Evolutionary conservation across 2,888 invertebrate genomes (phyloP).

Genomic region (Alloplasta piceator): DNA sequence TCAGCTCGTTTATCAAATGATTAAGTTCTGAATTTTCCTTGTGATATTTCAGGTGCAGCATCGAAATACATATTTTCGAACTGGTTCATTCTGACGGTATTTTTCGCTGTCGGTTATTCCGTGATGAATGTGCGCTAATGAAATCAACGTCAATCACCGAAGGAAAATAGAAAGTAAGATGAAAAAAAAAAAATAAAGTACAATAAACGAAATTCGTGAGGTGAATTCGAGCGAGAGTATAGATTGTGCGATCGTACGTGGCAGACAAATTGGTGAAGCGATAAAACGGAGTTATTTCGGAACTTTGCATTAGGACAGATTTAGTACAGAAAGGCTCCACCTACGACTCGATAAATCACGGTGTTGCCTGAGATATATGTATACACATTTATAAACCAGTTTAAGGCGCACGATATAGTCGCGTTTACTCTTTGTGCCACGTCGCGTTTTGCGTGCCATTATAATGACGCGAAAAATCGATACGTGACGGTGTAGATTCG

Average conservation of each 20-base stretch:
- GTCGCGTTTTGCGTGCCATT: slow-evolving; percentile 24
- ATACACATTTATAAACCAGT: slow-evolving; percentile 9
- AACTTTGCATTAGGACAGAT: slow-evolving; percentile 65
- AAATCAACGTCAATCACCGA: slow-evolving; percentile 5
- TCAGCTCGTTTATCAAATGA: background rate
- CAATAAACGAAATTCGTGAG: slow-evolving; percentile 25
- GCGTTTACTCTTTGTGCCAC: slow-evolving; percentile 39
- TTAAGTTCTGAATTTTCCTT: background rate
- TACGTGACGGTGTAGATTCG: slow-evolving; percentile 61
- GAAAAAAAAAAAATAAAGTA: background rate
- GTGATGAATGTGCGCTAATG: slow-evolving; percentile 7
- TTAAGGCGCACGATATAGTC: background rate
- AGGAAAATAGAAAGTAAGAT: background rate
- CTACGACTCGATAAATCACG: slow-evolving; percentile 69
- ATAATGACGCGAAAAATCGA: slow-evolving; percentile 68
- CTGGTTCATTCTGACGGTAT: slow-evolving; percentile 23
- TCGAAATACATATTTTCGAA: slow-evolving; percentile 21
- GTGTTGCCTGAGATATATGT: slow-evolving; percentile 25
- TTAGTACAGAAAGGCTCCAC: slow-evolving; percentile 65
- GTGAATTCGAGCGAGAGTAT: slow-evolving; percentile 19
- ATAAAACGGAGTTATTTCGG: slow-evolving; percentile 65
- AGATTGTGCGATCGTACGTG: slow-evolving; percentile 32
- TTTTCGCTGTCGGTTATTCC: slow-evolving; percentile 14
- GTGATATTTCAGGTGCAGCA: slow-evolving; percentile 45
- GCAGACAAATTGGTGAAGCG: slow-evolving; percentile 68